These are phyloP conservation scores for Cyanoramphus novaezelandiae DNA, from an alignment of 2,113 vertebrate species.

Conservation along the genomic window DNA sequence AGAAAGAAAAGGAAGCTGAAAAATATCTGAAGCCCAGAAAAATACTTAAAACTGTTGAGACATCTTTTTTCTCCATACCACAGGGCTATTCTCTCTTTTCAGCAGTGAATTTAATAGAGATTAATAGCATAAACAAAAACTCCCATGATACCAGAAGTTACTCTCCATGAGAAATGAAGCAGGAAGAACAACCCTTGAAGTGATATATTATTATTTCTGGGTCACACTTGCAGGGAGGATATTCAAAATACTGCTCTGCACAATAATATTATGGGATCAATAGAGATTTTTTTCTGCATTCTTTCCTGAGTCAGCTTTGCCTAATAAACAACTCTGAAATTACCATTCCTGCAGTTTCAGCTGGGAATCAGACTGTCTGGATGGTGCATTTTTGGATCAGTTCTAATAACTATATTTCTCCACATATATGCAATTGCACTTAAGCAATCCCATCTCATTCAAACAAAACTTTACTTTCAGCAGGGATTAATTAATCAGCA, in stretches of 20 bases:
- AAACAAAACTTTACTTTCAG: not conserved
- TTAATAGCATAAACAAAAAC: constrained; percentile 26
- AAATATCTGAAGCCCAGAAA: not conserved
- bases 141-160: not conserved
- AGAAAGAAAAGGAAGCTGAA: not conserved
- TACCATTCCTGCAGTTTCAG: not conserved
- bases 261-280: not conserved
- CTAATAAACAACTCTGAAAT: not conserved
- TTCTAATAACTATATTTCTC: not conserved
- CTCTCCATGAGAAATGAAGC: not conserved
- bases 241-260: not conserved
- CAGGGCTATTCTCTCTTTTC: not conserved
- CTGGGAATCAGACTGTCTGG: not conserved
- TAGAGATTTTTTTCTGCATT: not conserved
- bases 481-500: not conserved
- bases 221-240: not conserved
- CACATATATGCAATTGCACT: not conserved
- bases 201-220: not conserved
- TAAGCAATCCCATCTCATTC: not conserved
- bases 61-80: not conserved
- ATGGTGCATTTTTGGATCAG: not conserved
- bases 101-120: not conserved
- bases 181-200: not conserved
- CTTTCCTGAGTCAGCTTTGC: not conserved
- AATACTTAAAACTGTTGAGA: not conserved